Base-by-base conservation (phyloP, 2,888 invertebrate genomes). In the Stenoptilia bipunctidactyla region DNA sequence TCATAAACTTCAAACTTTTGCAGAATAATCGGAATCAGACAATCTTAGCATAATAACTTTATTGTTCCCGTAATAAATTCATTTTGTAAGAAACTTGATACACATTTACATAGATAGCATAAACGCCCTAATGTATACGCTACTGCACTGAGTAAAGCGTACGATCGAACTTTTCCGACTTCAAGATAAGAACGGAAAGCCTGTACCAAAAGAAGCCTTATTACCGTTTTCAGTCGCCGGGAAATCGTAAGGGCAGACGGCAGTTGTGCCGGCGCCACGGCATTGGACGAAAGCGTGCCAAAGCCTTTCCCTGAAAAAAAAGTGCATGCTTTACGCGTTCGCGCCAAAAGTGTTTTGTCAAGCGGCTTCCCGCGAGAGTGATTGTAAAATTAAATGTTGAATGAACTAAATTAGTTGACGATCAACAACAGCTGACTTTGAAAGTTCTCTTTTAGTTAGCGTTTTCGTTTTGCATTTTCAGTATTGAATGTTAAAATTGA, bases 361-460 rank as follows among this genome's bases (percentile, higher is more conserved):
- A 20, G 10, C 30, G 30, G 30, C 3, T 20, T 20, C 20, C 8
- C 8, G n/a, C n/a, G n/a, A n/a, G n/a, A 20, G 20, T 20, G 30
- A 3, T 3, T 30, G 9, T 30, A 8, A 30, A 30, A n/a, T 4
- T 30, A 40, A 47, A 48, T 46, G 52, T 50, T 53, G 46, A 55
- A 52, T 50, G 51, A 54, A 55, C 51, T 47, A 34, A 40, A 10
- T 8, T 12, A 12, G n/a, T 8, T 50, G 50, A 50, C 43, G 45
- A 40, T 38, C 36, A 5, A 27, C 37, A 48, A 52, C 59, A 57
- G 58, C 57, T 58, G 57, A 60, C 48, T 56, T 51, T 60, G 54
- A 58, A 9, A 12, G n/a, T 30, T 30, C 20, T 4, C 4, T 12
- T 30, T 10, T 8, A 53, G 49, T 53, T 51, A 47, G 15, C 42